These are phyloP conservation scores for Clitarchus hookeri DNA, from an alignment of 2,888 invertebrate species.

Conservation along the genomic window DNA sequence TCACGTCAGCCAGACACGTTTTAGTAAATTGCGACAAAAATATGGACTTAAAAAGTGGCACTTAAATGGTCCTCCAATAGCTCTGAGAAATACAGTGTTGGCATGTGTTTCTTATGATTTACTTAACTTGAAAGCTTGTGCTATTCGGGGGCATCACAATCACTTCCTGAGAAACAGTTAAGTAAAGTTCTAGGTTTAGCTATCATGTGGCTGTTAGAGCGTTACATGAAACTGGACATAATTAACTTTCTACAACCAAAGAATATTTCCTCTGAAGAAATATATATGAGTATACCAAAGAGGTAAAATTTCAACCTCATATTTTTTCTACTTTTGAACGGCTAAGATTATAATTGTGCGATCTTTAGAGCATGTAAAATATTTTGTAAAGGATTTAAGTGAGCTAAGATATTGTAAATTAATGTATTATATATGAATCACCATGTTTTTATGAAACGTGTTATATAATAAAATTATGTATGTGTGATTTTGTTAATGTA, in stretches of 20 bases:
- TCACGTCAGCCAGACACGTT: too few relatives aligned
- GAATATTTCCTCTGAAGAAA: constrained; percentile 9
- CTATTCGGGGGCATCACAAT: too few relatives aligned
- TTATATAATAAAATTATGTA: not conserved
- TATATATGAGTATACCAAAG: not conserved
- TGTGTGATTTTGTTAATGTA: not conserved
- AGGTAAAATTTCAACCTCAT: not conserved
- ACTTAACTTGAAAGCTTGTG: too few relatives aligned
- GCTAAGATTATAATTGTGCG: not conserved
- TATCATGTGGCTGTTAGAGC: not conserved
- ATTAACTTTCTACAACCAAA: not conserved
- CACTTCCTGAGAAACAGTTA: too few relatives aligned
- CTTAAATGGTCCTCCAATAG: not conserved
- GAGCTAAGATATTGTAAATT: not conserved
- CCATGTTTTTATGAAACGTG: not conserved
- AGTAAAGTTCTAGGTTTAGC: too few relatives aligned
- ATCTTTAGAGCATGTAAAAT: not conserved
- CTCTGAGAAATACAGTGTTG: not conserved
- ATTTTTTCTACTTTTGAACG: constrained; percentile 4
- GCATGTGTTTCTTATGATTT: not conserved
- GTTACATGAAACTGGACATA: not conserved
- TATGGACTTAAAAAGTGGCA: not conserved
- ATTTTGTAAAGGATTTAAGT: not conserved
- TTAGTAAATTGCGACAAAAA: not conserved
- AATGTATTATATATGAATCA: constrained; percentile 14